Base-by-base conservation (phyloP, 1,140 invertebrate genomes). In the Leptinotarsa texana region DNA sequence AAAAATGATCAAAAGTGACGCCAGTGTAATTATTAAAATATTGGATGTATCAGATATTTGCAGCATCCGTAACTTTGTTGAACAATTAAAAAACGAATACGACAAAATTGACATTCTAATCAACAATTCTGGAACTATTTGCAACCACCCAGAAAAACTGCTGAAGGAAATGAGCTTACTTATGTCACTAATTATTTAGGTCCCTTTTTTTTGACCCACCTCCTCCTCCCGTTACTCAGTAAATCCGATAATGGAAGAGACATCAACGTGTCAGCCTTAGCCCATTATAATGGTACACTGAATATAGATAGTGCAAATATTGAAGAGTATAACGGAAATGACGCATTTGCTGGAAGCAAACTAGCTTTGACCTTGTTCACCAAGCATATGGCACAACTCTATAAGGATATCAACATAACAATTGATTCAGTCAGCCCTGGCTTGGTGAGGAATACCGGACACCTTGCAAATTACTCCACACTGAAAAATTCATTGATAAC, bases 391-490 rank as follows among this genome's bases (percentile, higher is more conserved):
- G 87, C 87, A 63, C 79, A 82, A 48, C 79, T 85, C 73, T 81
- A 91, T 49, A 86, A 89, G 86, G 84, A 86, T 83, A 79, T n/a
- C 66, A 87, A 89, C 68, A 88, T 95, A 15, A 92, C 90, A 27
- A 90, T 91, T 33, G 93, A 94, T 87, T 88, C 90, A 77, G 87
- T 93, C 13, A 90, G 93, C 85, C 93, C 93, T 57, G 94, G 93
- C 57, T 85, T 94, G 13, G 91, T 93, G 1, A 87, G 91, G 66
- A 87, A 92, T 42, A 89, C 90, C 47, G 85, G 89, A 3, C 90
- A 94, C 84, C 47, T 73, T 17, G 87, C 92, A 85, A 86, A 87
- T 76, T 87, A 88, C 74, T 89, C 88, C 4, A 85, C 85, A 24
- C 79, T 89, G 65, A 87, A 86, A 82, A 85, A 82, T 62, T 84